Conservation (phyloP, 2,888 invertebrate genomes). For the Luperina testacea region DNA sequence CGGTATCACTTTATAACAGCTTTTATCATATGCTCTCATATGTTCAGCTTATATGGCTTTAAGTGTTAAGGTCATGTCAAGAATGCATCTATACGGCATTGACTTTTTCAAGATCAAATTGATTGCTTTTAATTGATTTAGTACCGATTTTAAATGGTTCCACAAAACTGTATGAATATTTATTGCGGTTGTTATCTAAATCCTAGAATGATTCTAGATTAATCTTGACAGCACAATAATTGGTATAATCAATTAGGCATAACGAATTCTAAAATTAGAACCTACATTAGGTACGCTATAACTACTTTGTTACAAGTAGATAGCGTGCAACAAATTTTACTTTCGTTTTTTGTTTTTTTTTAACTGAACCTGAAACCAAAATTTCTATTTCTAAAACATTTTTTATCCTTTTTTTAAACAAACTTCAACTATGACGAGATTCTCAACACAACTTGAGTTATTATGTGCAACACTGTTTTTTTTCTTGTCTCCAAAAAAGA, state of each 20-base stretch:
- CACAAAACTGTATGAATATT: constrained; percentile 39
- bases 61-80: constrained; percentile 54
- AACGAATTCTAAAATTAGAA: constrained; percentile 48
- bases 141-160: constrained; percentile 46
- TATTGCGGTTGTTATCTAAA: constrained; percentile 49
- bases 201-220: constrained; percentile 40
- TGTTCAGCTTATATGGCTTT: constrained; percentile 25
- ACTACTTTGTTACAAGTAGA: constrained; percentile 13
- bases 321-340: background rate
- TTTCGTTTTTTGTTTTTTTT: constrained; percentile 3
- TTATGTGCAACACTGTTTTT: background rate
- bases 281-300: constrained; percentile 25
- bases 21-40: constrained; percentile 45
- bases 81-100: constrained; percentile 33
- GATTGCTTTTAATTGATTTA: constrained; percentile 49
- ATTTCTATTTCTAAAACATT: background rate
- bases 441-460: background rate
- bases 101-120: constrained; percentile 38
- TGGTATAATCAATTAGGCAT: constrained; percentile 42
- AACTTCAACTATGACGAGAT: constrained; percentile 2
- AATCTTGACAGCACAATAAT: constrained; percentile 35
- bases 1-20: constrained; percentile 54
- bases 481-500: background rate
- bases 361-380: constrained; percentile 2
- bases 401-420: constrained; percentile 9